Conservation (phyloP, 2,888 invertebrate species). For the Melieria picta region DNA sequence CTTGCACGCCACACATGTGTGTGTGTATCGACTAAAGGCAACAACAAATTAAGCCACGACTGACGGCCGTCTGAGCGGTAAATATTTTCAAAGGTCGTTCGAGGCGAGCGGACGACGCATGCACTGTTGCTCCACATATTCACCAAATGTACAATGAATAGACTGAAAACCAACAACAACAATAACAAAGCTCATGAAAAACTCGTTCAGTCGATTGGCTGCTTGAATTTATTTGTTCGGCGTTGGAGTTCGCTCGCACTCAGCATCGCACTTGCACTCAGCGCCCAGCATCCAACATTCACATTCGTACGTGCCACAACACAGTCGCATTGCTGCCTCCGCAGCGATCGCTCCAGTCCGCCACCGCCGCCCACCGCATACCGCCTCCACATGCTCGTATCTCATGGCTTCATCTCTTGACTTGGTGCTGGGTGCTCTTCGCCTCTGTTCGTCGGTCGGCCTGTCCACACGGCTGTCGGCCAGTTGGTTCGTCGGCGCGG, state of each 20-base stretch:
- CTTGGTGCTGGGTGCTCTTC: neutral
- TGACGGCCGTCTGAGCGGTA: conserved; percentile 31
- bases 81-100: conserved; percentile 51
- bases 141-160: too few species aligned
- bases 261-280: too few species aligned
- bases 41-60: conserved; percentile 12
- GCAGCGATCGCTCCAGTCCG: too few species aligned
- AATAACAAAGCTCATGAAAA: too few species aligned
- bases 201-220: too few species aligned
- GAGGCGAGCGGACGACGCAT: conserved; percentile 35
- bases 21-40: conserved; percentile 10
- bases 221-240: too few species aligned
- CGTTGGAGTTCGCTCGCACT: too few species aligned
- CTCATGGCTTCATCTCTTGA: conserved; percentile 29
- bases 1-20: neutral
- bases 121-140: conserved; percentile 15
- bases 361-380: too few species aligned
- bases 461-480: neutral
- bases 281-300: neutral
- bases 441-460: neutral
- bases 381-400: neutral
- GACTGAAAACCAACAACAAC: too few species aligned
- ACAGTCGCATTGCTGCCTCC: neutral
- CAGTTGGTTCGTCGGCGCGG: neutral
- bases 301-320: neutral